Base-by-base conservation (phyloP, 2,888 invertebrate genomes). In the Drosophila nr. fundita region DNA sequence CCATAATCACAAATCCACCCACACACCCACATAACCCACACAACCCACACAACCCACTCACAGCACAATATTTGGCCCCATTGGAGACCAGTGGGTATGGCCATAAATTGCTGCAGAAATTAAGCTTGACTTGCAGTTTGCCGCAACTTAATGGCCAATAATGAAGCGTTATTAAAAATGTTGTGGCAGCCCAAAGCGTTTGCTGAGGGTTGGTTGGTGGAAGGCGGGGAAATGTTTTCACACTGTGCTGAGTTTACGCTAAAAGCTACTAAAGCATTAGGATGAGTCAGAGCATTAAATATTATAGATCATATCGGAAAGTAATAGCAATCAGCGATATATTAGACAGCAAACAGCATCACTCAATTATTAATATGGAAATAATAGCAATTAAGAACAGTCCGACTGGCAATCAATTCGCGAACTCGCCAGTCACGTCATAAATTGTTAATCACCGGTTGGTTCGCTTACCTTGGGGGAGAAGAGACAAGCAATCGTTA, bases 401-500 rank as follows among this genome's bases (percentile, higher is more conserved):
- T 30, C 54, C 29, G 55, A 50, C 48, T 42, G 54, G 38, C 50
- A 60, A 60, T 71, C 60, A 59, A 59, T 69, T 69, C 42, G 52
- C 48, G 24, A 59, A 48, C 15, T 60, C 15, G 4, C 4, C 58
- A 58, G 53, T 50, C 54, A 15, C 30, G 40, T 13, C 36, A 69
- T 69, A 59, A 75, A 75, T 62, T 53, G 42, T 50, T 59, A 65
- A 66, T 64, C 54, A 18, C 42, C 72, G n/a, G 4, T n/a, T 27
- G n/a, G 4, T n/a, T 27, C 24, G 11, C 94, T 95, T 93, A 98
- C 96, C 95, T 99, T 99, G 13, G 99, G 98, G 50, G 97, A 96
- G 93, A 99, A 99, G 74, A 99, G 95, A 93, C 98, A 99, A 66
- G 96, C 97, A 68, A 99, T 96, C 11, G 98, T 98, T 79, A 99